Evolutionary conservation across 2,113 vertebrate species (phyloP).

Genomic region (Eublepharis macularius): DNA sequence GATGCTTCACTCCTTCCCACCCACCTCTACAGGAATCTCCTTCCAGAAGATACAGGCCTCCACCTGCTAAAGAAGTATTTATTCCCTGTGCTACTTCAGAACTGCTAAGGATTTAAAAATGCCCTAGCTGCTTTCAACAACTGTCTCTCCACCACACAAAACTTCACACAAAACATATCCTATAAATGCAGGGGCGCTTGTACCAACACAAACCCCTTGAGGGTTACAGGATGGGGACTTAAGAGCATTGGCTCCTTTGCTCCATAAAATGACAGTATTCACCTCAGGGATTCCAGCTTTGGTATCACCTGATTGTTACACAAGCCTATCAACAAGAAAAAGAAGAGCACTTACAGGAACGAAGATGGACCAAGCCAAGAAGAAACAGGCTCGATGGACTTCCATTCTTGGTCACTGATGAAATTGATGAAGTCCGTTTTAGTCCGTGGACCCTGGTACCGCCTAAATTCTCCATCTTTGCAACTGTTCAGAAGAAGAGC

Average conservation of each 20-base stretch:
- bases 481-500: slow-evolving; percentile 70
- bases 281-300: neutral
- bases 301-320: too few species aligned
- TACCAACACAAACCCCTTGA: neutral
- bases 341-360: slow-evolving; percentile 84
- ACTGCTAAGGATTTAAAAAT: neutral
- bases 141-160: too few species aligned
- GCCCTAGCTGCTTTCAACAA: too few species aligned
- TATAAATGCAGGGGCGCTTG: too few species aligned
- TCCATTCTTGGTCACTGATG: slow-evolving; percentile 92
- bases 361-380: slow-evolving; percentile 94
- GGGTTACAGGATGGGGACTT: neutral
- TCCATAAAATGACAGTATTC: neutral
- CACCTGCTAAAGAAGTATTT: too few species aligned
- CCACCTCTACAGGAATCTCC: too few species aligned
- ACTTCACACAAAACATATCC: too few species aligned
- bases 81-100: too few species aligned
- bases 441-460: slow-evolving; percentile 90
- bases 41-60: too few species aligned
- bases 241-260: too few species aligned
- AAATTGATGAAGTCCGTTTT: slow-evolving; percentile 94
- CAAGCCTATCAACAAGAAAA: rapidly evolving
- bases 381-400: slow-evolving; percentile 86
- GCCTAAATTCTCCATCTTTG: slow-evolving; percentile 94
- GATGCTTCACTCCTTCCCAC: too few species aligned